Evolutionary conservation across 2,888 invertebrate genomes (phyloP).

Genomic region (Euplagia quadripunctaria): DNA sequence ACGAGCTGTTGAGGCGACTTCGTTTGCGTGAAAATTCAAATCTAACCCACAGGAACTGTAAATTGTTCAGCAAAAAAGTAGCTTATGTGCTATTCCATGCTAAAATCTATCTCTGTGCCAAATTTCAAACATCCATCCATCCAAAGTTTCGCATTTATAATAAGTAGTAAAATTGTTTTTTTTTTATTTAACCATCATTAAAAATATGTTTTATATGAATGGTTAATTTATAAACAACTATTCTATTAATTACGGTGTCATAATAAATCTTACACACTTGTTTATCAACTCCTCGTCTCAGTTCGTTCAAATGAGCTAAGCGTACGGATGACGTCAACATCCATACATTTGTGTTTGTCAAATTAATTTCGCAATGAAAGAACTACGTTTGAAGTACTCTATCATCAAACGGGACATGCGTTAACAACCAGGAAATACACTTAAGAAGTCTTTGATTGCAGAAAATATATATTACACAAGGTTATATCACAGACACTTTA

Average conservation of each 20-base stretch:
- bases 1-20: too few relatives aligned
- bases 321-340: conserved; percentile 25
- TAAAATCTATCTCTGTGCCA: too few relatives aligned
- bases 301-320: neutral
- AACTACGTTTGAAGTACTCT: conserved; percentile 18
- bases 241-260: neutral
- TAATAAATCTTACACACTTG: neutral
- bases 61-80: too few relatives aligned
- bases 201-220: too few relatives aligned
- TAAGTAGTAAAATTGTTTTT: too few relatives aligned
- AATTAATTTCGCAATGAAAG: conserved; percentile 23
- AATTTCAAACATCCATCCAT: too few relatives aligned
- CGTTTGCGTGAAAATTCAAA: too few relatives aligned
- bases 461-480: conserved; percentile 10
- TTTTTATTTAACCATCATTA: too few relatives aligned
- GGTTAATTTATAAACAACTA: neutral
- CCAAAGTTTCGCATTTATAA: too few relatives aligned
- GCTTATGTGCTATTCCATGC: too few relatives aligned
- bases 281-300: neutral
- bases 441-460: conserved; percentile 23
- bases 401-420: conserved; percentile 33
- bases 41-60: too few relatives aligned
- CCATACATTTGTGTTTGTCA: conserved; percentile 24
- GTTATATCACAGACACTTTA: conserved; percentile 15
- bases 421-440: conserved; percentile 29